Percentiles rank a stretch among this genome's conserved stretches.
Conservation (phyloP, 2,113 vertebrate genomes). For the Amazona guildingii region DNA sequence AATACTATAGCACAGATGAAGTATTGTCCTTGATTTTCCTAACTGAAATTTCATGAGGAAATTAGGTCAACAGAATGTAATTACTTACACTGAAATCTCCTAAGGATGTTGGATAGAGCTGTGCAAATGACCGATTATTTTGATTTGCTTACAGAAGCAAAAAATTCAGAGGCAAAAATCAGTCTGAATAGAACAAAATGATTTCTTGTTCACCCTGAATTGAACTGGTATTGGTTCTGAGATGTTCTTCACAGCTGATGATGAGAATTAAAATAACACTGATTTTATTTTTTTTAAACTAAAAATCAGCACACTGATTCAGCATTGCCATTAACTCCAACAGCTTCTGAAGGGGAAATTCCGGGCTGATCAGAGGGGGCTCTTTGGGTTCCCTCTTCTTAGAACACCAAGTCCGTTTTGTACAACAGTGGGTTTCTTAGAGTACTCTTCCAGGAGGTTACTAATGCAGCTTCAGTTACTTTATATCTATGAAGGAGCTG, state of each 20-base stretch:
- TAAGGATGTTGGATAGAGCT: slow-evolving; percentile 4
- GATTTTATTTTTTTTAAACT: not conserved
- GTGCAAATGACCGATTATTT: slow-evolving; percentile 43
- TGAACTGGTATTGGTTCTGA: not conserved
- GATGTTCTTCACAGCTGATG: not conserved
- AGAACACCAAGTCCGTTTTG: not conserved
- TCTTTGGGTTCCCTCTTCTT: not conserved
- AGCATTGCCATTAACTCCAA: not conserved
- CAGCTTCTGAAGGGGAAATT: not conserved
- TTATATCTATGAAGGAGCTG: not conserved
- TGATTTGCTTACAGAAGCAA: slow-evolving; percentile 38
- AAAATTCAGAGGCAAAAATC: not conserved
- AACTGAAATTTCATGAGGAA: slow-evolving; percentile 15
- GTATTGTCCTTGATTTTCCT: slow-evolving; percentile 31
- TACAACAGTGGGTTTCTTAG: not conserved
- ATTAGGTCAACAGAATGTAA: slow-evolving; percentile 62
- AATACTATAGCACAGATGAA: not conserved
- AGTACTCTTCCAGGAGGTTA: not conserved
- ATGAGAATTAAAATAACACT: not conserved
- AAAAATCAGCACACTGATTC: not conserved
- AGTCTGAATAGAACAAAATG: not conserved
- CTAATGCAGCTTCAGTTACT: not conserved
- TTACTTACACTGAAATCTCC: slow-evolving; percentile 43
- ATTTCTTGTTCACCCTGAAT: not conserved
- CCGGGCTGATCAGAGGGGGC: not conserved